Evolutionary conservation across 2,888 invertebrate genomes (phyloP).

Genomic region (Rhingia campestris): DNA sequence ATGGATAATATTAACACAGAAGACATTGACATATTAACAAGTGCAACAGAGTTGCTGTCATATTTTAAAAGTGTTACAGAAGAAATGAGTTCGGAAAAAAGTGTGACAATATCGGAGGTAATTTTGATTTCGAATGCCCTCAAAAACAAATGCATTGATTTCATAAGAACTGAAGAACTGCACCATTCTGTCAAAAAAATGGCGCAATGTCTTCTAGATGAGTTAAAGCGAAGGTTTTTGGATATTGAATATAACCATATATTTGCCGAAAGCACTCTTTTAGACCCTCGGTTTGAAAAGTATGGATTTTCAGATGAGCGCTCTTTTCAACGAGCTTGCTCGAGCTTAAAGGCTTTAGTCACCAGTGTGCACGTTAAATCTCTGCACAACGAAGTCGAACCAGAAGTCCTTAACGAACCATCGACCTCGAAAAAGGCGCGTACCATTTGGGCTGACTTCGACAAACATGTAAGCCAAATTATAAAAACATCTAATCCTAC

Average conservation of each 20-base stretch:
- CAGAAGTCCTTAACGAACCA: not conserved
- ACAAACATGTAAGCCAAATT: constrained; percentile 8
- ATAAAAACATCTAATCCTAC: not conserved
- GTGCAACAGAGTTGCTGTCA: not conserved
- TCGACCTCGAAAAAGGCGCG: not conserved
- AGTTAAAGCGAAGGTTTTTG: not conserved
- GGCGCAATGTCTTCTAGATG: not conserved
- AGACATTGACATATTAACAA: constrained; percentile 7
- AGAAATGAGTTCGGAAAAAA: constrained; percentile 24
- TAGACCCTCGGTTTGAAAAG: constrained; percentile 35
- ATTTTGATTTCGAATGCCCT: constrained; percentile 22
- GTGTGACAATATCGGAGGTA: constrained; percentile 31
- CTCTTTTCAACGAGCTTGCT: constrained; percentile 3
- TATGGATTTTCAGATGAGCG: constrained; percentile 12
- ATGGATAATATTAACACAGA: not conserved
- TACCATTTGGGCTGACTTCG: constrained; percentile 10
- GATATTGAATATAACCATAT: constrained; percentile 9
- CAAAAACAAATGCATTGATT: not conserved
- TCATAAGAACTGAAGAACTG: not conserved
- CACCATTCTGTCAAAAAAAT: constrained; percentile 4
- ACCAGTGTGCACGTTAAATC: not conserved
- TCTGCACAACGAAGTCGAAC: not conserved
- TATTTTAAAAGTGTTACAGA: constrained; percentile 26
- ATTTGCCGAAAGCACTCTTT: constrained; percentile 10
- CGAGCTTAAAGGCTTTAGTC: constrained; percentile 3